Percentiles rank a stretch among this genome's conserved stretches.
phyloP scores from a whole-genome alignment of 2,113 vertebrate species.

The Lonchura striata region DNA sequence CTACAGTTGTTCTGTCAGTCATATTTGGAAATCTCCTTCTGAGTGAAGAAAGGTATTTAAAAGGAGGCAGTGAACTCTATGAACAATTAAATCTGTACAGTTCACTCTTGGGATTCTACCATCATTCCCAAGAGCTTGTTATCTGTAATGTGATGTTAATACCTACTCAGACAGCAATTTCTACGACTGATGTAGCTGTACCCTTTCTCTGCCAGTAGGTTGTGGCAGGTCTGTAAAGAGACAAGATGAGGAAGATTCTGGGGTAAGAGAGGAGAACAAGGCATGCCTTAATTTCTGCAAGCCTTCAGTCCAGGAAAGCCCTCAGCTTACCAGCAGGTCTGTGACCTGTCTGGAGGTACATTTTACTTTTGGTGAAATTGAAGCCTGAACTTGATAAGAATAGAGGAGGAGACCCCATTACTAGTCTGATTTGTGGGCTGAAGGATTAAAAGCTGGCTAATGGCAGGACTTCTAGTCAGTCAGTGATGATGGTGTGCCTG shows the following conservation, averaged over 20 bases:
- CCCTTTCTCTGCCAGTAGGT: neutral
- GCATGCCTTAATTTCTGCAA: neutral
- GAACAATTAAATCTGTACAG: neutral
- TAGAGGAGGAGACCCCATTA: neutral
- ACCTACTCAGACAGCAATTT: neutral
- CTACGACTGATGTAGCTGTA: accelerated
- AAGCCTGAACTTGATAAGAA: neutral
- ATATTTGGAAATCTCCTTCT: neutral
- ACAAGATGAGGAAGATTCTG: neutral
- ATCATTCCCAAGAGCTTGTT: neutral
- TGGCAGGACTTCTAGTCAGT: neutral
- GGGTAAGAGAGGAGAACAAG: neutral
- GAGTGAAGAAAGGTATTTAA: neutral
- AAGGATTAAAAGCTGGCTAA: neutral
- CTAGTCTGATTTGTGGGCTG: neutral
- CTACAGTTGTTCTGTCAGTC: neutral
- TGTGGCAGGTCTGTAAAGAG: neutral
- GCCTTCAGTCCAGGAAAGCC: neutral
- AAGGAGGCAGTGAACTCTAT: neutral
- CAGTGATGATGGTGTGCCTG: accelerated
- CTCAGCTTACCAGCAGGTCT: neutral
- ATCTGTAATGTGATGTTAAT: neutral
- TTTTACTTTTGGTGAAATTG: neutral
- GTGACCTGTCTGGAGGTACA: neutral
- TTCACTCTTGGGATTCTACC: neutral